Percentiles rank a stretch among this genome's conserved stretches.
Evolutionary conservation across 2,797 vertebrate species (phyloP).

Genomic region (Kryptolebias ocellatus): DNA sequence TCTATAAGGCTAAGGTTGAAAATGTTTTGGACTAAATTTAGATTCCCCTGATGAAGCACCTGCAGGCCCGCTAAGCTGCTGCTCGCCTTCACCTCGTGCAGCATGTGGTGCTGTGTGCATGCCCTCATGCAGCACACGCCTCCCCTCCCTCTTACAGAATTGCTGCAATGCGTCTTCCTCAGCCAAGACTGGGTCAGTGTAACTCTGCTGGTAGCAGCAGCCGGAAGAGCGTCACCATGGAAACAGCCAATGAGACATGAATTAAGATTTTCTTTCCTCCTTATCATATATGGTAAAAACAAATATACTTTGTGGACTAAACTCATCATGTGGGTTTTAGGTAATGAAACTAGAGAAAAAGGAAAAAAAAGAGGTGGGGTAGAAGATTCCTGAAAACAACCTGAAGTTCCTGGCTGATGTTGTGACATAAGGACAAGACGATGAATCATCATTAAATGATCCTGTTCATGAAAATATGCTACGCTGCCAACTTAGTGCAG

Average conservation of each 20-base stretch:
- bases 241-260: conserved; percentile 75
- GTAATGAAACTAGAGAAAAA: conserved; percentile 1
- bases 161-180: conserved; percentile 88
- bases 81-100: conserved; percentile 40
- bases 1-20: conserved; percentile 13
- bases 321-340: background rate
- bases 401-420: background rate
- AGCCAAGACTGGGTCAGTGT: conserved; percentile 84
- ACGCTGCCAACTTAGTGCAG: background rate
- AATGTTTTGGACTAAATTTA: conserved; percentile 70
- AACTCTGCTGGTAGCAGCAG: conserved; percentile 69
- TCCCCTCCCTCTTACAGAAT: conserved; percentile 78
- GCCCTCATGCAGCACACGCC: conserved; percentile 57
- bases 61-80: conserved; percentile 33
- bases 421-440: background rate
- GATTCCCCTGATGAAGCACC: conserved; percentile 46
- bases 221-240: conserved; percentile 74
- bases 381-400: conserved; percentile 5
- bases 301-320: conserved; percentile 40
- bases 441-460: background rate
- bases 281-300: conserved; percentile 41
- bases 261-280: conserved; percentile 34
- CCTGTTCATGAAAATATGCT: background rate
- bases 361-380: conserved; percentile 10
- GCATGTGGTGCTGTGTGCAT: conserved; percentile 52